Conservation (phyloP, 2,888 invertebrate genomes). For the Aleiodes testaceus region DNA sequence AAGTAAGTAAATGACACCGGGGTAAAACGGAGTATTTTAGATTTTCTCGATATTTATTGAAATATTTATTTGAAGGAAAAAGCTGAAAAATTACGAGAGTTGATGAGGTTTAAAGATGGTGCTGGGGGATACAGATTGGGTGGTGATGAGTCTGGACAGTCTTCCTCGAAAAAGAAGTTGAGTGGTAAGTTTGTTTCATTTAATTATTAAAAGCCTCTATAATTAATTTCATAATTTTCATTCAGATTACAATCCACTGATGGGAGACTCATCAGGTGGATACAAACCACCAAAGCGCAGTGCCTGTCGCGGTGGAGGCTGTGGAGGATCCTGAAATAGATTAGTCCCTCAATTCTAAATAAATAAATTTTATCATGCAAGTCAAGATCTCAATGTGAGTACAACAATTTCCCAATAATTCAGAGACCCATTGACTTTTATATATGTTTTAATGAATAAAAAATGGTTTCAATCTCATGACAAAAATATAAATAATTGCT, state of each 20-base stretch:
- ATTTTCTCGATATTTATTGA: background rate
- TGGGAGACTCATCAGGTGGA: slow-evolving; percentile 62
- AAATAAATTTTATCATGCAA: background rate
- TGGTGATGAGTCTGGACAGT: slow-evolving; percentile 41
- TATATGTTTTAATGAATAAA: too few species aligned
- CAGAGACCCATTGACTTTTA: too few species aligned
- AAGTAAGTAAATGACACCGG: slow-evolving; percentile 58
- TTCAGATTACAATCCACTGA: slow-evolving; percentile 69
- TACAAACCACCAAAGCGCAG: slow-evolving; percentile 69
- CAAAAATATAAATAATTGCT: slow-evolving; percentile 11
- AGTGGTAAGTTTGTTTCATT: slow-evolving; percentile 49
- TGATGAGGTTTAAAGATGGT: slow-evolving; percentile 54
- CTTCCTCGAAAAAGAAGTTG: slow-evolving; percentile 49
- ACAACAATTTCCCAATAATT: too few species aligned
- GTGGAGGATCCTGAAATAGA: slow-evolving; percentile 54
- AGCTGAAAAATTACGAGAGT: slow-evolving; percentile 60
- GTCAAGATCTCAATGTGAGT: too few species aligned
- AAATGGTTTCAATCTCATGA: background rate
- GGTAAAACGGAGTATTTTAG: background rate
- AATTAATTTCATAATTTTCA: slow-evolving; percentile 36
- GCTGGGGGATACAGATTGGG: slow-evolving; percentile 62
- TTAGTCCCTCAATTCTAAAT: background rate
- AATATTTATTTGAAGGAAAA: slow-evolving; percentile 62
- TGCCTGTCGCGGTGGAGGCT: slow-evolving; percentile 67
- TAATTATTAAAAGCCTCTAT: background rate